Conservation (phyloP, 2,888 invertebrate species). For the Caenorhabditis afra region DNA sequence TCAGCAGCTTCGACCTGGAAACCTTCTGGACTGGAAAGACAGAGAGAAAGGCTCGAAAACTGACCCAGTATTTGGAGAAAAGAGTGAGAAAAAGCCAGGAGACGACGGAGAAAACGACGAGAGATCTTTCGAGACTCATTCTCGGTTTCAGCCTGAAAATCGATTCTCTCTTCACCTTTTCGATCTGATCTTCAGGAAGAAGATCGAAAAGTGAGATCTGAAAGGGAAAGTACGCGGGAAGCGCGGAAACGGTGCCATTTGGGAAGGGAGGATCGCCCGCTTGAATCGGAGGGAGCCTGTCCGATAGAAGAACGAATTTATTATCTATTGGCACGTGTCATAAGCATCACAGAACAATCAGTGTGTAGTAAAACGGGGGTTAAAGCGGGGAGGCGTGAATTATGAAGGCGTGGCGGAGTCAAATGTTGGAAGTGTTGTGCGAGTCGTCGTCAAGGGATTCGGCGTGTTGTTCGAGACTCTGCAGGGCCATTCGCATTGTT, state of each 20-base stretch:
- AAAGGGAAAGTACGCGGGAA: slow-evolving; percentile 20
- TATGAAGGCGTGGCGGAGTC: slow-evolving; percentile 4
- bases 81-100: slow-evolving; percentile 39
- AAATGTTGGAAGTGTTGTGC: slow-evolving; percentile 68
- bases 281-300: not conserved
- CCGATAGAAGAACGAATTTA: not conserved
- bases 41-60: slow-evolving; percentile 20
- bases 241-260: slow-evolving; percentile 21
- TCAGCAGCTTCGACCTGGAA: slow-evolving; percentile 66
- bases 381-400: not conserved
- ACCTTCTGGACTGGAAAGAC: not conserved
- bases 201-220: slow-evolving; percentile 11
- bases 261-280: not conserved
- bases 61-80: slow-evolving; percentile 58
- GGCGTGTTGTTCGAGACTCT: slow-evolving; percentile 67
- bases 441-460: slow-evolving; percentile 53
- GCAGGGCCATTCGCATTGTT: slow-evolving; percentile 72
- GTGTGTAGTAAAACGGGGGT: not conserved
- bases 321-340: slow-evolving; percentile 7
- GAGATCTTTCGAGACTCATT: slow-evolving; percentile 25
- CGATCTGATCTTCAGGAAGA: not conserved
- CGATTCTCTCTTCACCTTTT: slow-evolving; percentile 5
- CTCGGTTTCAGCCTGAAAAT: not conserved
- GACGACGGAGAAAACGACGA: slow-evolving; percentile 41
- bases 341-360: slow-evolving; percentile 6